Percentiles rank a stretch among this genome's conserved stretches.
Evolutionary conservation across 2,797 vertebrate genomes (phyloP).

Genomic region (Telmatherina bonti): DNA sequence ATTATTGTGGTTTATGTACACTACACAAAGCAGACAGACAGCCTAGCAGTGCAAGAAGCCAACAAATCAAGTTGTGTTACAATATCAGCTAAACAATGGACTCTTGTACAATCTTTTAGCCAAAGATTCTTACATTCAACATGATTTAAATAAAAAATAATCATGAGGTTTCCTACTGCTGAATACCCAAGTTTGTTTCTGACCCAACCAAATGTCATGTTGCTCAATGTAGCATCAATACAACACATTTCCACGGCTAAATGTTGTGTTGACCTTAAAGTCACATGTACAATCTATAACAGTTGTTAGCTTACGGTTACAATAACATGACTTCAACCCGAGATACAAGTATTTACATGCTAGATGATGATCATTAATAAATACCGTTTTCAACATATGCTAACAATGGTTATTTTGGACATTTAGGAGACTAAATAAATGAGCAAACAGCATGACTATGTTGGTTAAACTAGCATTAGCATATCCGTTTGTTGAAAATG

Average conservation of each 20-base stretch:
- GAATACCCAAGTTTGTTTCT: neutral
- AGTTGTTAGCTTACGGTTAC: neutral
- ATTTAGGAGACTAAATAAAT: neutral
- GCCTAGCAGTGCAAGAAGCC: too few relatives aligned
- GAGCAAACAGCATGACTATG: neutral
- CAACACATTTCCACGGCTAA: neutral
- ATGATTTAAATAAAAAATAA: neutral
- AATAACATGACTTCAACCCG: neutral
- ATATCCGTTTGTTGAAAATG: conserved; percentile 1
- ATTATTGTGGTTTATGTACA: neutral
- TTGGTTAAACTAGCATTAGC: conserved; percentile 56
- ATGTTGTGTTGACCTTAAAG: neutral
- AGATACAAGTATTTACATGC: neutral
- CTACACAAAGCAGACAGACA: neutral
- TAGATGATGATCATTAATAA: neutral
- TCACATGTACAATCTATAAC: neutral
- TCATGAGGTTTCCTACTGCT: neutral
- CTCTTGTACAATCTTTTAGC: too few relatives aligned
- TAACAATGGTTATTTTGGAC: neutral
- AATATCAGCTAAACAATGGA: neutral
- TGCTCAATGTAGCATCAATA: neutral
- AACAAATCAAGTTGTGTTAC: neutral
- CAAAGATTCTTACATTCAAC: neutral
- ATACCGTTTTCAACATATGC: neutral
- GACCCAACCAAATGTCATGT: neutral